Evolutionary conservation across 2,888 invertebrate species (phyloP).

Genomic region (Hofmannophila pseudospretella): DNA sequence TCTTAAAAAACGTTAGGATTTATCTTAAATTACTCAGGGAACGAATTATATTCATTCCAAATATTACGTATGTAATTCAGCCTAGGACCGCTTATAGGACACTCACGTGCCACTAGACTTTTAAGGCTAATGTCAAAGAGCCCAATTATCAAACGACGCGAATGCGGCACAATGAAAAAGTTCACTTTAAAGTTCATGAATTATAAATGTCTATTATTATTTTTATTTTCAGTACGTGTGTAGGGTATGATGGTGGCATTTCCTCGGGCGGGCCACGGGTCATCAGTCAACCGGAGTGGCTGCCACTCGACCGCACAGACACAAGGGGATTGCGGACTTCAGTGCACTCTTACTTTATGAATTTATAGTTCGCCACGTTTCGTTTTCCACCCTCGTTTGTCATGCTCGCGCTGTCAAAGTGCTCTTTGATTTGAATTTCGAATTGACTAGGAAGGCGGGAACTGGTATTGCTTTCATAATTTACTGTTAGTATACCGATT

Average conservation of each 20-base stretch:
- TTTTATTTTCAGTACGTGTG: slow-evolving; percentile 15
- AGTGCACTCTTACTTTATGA: slow-evolving; percentile 55
- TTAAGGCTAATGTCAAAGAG: too few species aligned
- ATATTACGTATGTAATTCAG: too few species aligned
- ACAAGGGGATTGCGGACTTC: slow-evolving; percentile 45
- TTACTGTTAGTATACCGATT: too few species aligned
- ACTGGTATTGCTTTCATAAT: background rate
- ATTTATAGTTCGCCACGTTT: slow-evolving; percentile 51
- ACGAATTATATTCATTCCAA: too few species aligned
- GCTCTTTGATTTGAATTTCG: slow-evolving; percentile 22
- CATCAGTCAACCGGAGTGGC: slow-evolving; percentile 50
- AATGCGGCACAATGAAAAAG: too few species aligned
- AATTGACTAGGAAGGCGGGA: slow-evolving; percentile 3
- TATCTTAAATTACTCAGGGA: too few species aligned
- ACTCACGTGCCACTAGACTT: too few species aligned
- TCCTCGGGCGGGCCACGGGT: slow-evolving; percentile 33
- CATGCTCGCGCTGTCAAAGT: slow-evolving; percentile 34
- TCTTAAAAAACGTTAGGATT: too few species aligned
- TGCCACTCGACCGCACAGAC: slow-evolving; percentile 42
- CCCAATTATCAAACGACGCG: too few species aligned
- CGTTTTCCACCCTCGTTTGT: slow-evolving; percentile 48
- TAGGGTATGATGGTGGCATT: slow-evolving; percentile 36
- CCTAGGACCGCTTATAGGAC: too few species aligned
- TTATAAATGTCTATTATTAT: slow-evolving; percentile 13
- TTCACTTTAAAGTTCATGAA: too few species aligned